Conservation (phyloP, 2,797 vertebrate genomes). For the Stomatorhinus walkeri region DNA sequence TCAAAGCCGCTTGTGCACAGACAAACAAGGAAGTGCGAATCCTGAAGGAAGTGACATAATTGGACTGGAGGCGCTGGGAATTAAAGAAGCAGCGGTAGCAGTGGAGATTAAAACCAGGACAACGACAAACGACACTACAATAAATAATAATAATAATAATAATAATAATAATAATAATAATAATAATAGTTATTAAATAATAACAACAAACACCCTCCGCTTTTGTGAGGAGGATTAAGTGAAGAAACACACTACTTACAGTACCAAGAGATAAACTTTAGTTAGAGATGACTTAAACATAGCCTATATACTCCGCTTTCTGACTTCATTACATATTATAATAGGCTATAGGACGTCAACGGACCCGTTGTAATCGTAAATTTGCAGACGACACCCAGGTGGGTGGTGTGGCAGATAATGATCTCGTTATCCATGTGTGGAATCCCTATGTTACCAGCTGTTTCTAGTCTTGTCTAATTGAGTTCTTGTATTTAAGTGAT, state of each 20-base stretch:
- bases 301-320: neutral
- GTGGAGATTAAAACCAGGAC: neutral
- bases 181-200: neutral
- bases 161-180: neutral
- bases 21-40: constrained; percentile 12
- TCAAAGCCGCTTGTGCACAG: neutral
- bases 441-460: no score
- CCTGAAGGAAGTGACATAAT: constrained; percentile 30
- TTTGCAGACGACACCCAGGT: no score
- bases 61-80: neutral
- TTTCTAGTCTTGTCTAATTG: no score
- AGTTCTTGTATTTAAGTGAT: no score
- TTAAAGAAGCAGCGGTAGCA: neutral
- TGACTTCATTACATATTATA: neutral
- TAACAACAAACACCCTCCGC: neutral
- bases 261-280: neutral
- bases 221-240: neutral
- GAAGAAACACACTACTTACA: neutral
- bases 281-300: neutral
- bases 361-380: neutral
- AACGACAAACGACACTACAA: neutral
- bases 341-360: neutral
- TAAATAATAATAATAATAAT: neutral
- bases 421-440: no score
- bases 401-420: no score